Conservation (phyloP, 2,113 vertebrate species). For the Alouatta palliata region DNA sequence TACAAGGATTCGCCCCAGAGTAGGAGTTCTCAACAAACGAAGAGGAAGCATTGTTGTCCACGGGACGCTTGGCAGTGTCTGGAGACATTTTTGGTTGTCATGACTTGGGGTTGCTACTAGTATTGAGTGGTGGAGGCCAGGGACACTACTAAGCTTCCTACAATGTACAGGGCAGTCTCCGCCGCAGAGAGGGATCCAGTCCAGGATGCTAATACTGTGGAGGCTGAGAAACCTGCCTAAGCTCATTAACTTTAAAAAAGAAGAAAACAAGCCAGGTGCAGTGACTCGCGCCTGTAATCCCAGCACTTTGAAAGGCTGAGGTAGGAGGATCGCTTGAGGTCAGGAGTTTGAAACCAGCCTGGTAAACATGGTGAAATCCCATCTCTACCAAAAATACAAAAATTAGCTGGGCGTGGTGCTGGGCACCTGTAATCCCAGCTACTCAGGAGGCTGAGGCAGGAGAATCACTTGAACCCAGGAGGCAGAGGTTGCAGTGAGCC, state of each 20-base stretch:
- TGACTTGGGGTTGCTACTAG: too few relatives aligned
- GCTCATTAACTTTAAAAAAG: neutral
- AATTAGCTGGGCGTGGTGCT: neutral
- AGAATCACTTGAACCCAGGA: neutral
- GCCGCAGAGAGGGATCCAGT: too few relatives aligned
- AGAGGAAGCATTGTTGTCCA: too few relatives aligned
- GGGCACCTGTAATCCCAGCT: neutral
- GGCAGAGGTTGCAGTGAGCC: neutral
- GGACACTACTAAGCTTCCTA: too few relatives aligned
- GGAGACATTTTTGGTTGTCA: too few relatives aligned
- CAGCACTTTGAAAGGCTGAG: neutral
- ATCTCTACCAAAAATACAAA: neutral
- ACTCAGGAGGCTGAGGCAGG: neutral
- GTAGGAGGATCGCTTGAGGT: neutral
- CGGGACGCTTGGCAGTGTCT: too few relatives aligned
- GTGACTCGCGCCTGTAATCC: neutral
- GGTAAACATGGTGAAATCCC: neutral
- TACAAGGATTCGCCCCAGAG: too few relatives aligned
- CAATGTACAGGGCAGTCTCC: too few relatives aligned
- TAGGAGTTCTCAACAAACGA: too few relatives aligned
- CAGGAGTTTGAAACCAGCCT: neutral
- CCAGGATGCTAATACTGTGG: too few relatives aligned
- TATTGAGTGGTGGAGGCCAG: too few relatives aligned
- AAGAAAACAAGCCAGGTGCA: neutral
- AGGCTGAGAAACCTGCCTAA: too few relatives aligned